phyloP scores from a whole-genome alignment of 2,797 vertebrate genomes.

The Poeciliopsis turneri region DNA sequence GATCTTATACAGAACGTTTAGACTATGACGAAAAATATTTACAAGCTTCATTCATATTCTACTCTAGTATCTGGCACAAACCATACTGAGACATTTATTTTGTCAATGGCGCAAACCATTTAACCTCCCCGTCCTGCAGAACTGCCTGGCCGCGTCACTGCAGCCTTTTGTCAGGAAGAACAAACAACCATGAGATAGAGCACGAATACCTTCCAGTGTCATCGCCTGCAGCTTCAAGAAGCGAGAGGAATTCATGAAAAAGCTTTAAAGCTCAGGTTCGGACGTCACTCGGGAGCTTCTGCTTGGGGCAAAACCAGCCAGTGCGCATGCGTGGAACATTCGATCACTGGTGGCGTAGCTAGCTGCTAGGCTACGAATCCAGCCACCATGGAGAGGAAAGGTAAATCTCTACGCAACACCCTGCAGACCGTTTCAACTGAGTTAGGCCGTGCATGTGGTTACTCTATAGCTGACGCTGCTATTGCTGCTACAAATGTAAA shows the following conservation, averaged over 20 bases:
- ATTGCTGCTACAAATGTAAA: neutral
- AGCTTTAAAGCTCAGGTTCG: conserved; percentile 33
- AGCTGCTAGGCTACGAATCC: conserved; percentile 74
- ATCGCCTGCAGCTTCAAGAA: neutral
- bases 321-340: conserved; percentile 73
- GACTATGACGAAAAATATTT: neutral
- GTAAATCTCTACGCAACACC: conserved; percentile 72
- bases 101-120: conserved; percentile 4
- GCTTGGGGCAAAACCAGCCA: conserved; percentile 13
- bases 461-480: neutral
- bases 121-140: neutral
- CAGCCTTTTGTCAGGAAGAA: neutral
- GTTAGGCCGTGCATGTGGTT: neutral
- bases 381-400: conserved; percentile 86
- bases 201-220: neutral
- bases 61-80: neutral
- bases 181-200: neutral
- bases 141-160: neutral
- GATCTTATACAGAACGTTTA: neutral
- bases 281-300: conserved; percentile 34
- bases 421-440: neutral
- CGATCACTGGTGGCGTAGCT: conserved; percentile 69
- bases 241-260: conserved; percentile 4
- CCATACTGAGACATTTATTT: neutral
- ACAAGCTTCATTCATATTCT: neutral